A percentile compares a stretch with the other conserved stretches of the same genome.
These are phyloP conservation scores for Rafetus swinhoei DNA, from an alignment of 2,113 vertebrate species.

Conservation along the genomic window DNA sequence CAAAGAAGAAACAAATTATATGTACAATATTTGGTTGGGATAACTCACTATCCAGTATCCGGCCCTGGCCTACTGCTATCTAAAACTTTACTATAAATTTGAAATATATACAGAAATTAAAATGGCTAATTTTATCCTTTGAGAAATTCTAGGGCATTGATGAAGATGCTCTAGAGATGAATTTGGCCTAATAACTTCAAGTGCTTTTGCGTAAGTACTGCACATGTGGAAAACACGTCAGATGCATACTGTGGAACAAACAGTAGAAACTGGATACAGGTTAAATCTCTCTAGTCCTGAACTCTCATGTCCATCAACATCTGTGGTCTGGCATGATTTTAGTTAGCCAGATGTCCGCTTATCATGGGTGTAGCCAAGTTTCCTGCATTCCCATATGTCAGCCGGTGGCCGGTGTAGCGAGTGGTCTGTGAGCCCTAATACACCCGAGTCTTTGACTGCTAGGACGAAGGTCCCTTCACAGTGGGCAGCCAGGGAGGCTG, in stretches of 20 bases:
- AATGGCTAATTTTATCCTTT: neutral
- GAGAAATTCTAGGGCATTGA: neutral
- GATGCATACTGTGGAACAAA: neutral
- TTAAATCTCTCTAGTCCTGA: too few species aligned
- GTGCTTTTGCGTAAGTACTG: conserved; percentile 25
- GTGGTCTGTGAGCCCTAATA: too few species aligned
- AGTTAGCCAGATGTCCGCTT: too few species aligned
- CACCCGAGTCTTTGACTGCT: too few species aligned
- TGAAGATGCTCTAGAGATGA: neutral
- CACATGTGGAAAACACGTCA: neutral
- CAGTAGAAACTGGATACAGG: neutral
- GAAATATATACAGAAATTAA: neutral
- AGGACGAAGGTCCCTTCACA: too few species aligned
- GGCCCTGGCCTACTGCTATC: neutral
- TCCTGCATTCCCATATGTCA: too few species aligned
- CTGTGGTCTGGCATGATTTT: too few species aligned
- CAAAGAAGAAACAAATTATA: neutral
- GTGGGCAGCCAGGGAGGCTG: too few species aligned
- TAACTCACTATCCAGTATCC: neutral
- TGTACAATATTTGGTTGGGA: neutral
- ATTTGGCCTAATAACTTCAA: neutral
- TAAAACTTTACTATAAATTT: neutral
- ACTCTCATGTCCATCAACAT: too few species aligned
- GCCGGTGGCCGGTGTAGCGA: too few species aligned
- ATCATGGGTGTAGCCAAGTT: too few species aligned